Percentiles rank a stretch among this genome's conserved stretches.
Conservation (phyloP, 2,888 invertebrate species). For the Caenorhabditis wallacei region DNA sequence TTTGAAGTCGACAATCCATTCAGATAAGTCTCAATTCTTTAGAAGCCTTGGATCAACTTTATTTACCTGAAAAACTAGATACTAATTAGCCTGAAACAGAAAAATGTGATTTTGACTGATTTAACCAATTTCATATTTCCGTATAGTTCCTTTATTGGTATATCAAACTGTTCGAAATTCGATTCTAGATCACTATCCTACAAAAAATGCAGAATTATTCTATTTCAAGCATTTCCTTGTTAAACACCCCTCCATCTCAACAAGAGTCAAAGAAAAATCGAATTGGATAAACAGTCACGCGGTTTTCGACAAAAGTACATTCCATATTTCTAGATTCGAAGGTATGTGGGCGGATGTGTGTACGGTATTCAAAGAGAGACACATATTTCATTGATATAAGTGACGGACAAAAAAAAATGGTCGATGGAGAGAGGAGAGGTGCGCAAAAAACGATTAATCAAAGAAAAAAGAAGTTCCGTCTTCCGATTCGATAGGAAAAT, state of each 20-base stretch:
- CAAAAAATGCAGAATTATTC: neutral
- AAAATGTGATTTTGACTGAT: too few species aligned
- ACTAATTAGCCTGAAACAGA: too few species aligned
- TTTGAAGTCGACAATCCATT: too few species aligned
- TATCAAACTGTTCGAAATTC: too few species aligned
- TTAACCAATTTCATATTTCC: too few species aligned
- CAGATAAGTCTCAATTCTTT: too few species aligned
- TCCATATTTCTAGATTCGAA: neutral
- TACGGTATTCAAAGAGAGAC: neutral
- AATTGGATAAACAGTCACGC: neutral
- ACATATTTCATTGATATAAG: neutral
- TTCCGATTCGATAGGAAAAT: neutral
- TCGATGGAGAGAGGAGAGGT: too few species aligned
- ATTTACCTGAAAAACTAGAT: too few species aligned
- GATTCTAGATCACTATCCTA: too few species aligned
- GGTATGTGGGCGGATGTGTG: neutral
- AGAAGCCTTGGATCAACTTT: too few species aligned
- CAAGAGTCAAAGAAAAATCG: neutral
- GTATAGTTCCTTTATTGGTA: too few species aligned
- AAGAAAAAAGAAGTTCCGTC: neutral
- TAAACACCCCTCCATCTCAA: neutral
- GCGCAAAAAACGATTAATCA: conserved; percentile 8
- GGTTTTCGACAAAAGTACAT: neutral
- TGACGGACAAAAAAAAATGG: neutral
- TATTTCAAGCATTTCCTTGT: neutral